A percentile compares a stretch with the other conserved stretches of the same genome.
phyloP scores from a whole-genome alignment of 2,888 invertebrate species.

The Heliconius ismenius region DNA sequence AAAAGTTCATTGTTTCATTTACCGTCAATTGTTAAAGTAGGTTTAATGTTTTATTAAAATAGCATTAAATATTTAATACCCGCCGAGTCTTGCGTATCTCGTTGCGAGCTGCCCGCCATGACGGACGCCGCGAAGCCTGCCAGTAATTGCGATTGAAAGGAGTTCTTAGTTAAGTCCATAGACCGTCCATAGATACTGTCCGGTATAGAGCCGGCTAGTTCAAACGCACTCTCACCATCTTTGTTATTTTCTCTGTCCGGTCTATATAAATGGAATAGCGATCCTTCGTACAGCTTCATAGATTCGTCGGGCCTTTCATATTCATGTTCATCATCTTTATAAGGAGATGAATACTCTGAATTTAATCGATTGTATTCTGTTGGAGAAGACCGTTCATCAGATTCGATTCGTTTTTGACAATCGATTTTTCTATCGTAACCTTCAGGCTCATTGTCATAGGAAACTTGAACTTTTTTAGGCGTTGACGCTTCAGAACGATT shows the following conservation, averaged over 20 bases:
- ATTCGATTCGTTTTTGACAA: constrained; percentile 41
- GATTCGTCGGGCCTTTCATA: constrained; percentile 63
- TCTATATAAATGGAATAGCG: constrained; percentile 72
- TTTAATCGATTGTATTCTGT: constrained; percentile 64
- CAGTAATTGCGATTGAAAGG: constrained; percentile 72
- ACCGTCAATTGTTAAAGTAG: background rate
- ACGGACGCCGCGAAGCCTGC: constrained; percentile 74
- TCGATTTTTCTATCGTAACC: constrained; percentile 55
- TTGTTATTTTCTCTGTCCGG: constrained; percentile 63
- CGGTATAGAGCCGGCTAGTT: constrained; percentile 58
- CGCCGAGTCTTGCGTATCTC: constrained; percentile 65
- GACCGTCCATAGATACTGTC: constrained; percentile 72
- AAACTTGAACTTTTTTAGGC: constrained; percentile 54
- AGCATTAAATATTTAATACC: constrained; percentile 53
- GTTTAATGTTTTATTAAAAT: constrained; percentile 12
- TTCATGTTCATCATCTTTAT: constrained; percentile 70
- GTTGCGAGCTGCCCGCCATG: constrained; percentile 69
- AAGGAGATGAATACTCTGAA: constrained; percentile 66
- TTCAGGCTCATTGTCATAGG: constrained; percentile 49
- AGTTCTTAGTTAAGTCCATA: constrained; percentile 71
- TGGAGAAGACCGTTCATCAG: constrained; percentile 60
- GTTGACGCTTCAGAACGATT: constrained; percentile 73
- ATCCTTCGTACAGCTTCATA: constrained; percentile 68
- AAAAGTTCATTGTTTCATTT: background rate
- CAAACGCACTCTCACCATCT: constrained; percentile 60